Conservation (phyloP, 2,113 vertebrate species). For the Entosphenus tridentatus region DNA sequence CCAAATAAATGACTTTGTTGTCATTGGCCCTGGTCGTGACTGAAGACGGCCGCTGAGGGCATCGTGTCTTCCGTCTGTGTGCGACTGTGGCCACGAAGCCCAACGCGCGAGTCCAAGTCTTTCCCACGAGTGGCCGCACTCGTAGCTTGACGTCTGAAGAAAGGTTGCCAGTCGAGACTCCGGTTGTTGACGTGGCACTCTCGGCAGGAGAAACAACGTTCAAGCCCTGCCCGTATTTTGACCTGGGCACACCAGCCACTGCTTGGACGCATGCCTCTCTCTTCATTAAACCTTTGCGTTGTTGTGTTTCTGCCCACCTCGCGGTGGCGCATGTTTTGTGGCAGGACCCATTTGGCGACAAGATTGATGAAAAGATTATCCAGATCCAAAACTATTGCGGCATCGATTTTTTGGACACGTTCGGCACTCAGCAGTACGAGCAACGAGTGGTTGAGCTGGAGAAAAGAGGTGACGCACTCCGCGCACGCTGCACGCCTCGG, state of each 20-base stretch:
- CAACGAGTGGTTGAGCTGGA: constrained; percentile 39
- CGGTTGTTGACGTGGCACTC: background rate
- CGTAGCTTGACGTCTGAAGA: too few relatives aligned
- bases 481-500: too few relatives aligned
- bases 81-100: too few relatives aligned
- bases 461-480: constrained; percentile 23
- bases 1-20: too few relatives aligned
- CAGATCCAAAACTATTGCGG: constrained; percentile 30
- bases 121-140: too few relatives aligned
- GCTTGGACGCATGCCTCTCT: background rate
- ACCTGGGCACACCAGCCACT: background rate
- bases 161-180: background rate
- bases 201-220: background rate
- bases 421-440: constrained; percentile 55
- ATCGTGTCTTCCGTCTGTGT: too few relatives aligned
- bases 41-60: too few relatives aligned
- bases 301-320: background rate
- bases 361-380: constrained; percentile 42
- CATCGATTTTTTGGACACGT: constrained; percentile 13
- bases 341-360: constrained; percentile 59
- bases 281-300: background rate
- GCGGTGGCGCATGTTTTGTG: background rate
- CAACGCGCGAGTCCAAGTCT: too few relatives aligned
- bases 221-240: background rate
- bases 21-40: too few relatives aligned